phyloP scores from a whole-genome alignment of 2,113 vertebrate species.

The Engraulis encrasicolus region DNA sequence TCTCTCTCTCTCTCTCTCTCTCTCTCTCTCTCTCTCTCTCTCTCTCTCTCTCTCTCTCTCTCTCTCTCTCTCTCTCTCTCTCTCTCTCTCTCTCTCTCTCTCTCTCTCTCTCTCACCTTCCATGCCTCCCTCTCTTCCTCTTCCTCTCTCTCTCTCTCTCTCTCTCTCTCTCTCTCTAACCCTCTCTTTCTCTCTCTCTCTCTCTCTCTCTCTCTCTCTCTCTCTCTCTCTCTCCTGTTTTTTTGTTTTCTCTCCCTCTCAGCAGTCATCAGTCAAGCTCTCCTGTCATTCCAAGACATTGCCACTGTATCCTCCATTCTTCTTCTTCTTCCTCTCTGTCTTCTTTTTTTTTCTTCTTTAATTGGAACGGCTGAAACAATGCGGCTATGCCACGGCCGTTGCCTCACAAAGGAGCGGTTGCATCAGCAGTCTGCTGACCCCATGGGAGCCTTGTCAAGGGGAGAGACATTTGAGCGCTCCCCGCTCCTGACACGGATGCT shows the following conservation, averaged over 20 bases:
- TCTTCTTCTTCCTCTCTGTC: conserved; percentile 36
- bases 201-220: background rate
- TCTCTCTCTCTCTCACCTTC: background rate
- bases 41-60: no score
- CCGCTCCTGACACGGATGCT: conserved; percentile 40
- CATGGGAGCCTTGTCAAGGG: conserved; percentile 37
- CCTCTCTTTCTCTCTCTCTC: background rate
- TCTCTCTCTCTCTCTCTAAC: background rate
- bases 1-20: no score
- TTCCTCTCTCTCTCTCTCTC: background rate
- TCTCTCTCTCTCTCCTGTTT: background rate
- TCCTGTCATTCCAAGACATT: background rate
- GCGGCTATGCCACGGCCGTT: conserved; percentile 31
- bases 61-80: background rate
- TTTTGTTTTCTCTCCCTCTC: background rate
- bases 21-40: background rate
- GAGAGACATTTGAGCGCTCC: conserved; percentile 46
- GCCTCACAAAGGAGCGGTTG: conserved; percentile 45
- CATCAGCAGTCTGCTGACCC: conserved; percentile 34
- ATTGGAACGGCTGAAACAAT: conserved; percentile 48
- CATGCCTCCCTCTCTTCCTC: background rate
- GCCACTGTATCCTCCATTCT: conserved; percentile 30
- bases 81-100: background rate
- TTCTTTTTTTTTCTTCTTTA: conserved; percentile 43
- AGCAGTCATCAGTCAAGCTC: conserved; percentile 38